phyloP scores from a whole-genome alignment of 2,888 invertebrate species.

The Rhaphigaster nebulosa region DNA sequence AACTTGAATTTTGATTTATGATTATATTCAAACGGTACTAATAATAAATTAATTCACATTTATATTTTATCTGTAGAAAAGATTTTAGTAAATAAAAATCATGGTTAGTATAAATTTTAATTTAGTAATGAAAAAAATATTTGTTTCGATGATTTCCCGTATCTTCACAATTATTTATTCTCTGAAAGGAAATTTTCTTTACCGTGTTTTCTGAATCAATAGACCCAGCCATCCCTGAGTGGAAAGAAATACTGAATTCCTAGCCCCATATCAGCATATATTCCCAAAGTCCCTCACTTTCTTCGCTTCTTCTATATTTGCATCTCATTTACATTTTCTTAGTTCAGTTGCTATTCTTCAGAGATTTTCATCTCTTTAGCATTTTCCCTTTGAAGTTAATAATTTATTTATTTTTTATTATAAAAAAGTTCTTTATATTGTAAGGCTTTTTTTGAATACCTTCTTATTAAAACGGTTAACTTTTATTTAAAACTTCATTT shows the following conservation, averaged over 20 bases:
- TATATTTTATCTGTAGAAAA: no score
- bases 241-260: neutral
- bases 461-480: no score
- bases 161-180: neutral
- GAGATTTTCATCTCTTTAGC: neutral
- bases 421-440: no score
- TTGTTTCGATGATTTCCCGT: neutral
- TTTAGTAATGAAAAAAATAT: no score
- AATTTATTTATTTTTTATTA: neutral
- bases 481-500: no score
- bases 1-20: neutral
- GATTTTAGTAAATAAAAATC: no score
- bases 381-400: neutral
- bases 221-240: neutral
- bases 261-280: constrained; percentile 2
- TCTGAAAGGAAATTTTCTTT: neutral
- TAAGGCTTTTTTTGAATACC: no score
- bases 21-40: neutral
- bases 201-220: neutral
- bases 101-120: no score
- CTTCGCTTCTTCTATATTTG: neutral
- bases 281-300: neutral
- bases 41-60: neutral
- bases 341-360: neutral
- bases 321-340: constrained; percentile 35